phyloP scores from a whole-genome alignment of 2,888 invertebrate genomes.

The Drosophila vallismaia region DNA sequence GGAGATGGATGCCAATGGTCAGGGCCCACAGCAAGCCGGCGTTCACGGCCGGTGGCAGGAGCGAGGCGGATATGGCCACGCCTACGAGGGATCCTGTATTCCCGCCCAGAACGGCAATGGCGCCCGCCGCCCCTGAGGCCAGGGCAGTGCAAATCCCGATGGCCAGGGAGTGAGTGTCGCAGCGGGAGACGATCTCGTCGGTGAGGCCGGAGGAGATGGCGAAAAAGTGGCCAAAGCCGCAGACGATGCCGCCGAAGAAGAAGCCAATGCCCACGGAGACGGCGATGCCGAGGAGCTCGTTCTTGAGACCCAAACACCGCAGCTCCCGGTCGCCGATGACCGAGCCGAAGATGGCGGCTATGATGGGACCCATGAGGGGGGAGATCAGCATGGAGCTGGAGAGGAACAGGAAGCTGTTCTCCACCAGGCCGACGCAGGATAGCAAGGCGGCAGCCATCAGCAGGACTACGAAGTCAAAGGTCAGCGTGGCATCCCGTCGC shows the following conservation, averaged over 20 bases:
- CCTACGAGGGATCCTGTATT: slow-evolving; percentile 91
- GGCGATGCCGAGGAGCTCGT: slow-evolving; percentile 87
- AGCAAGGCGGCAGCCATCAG: slow-evolving; percentile 89
- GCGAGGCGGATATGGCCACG: slow-evolving; percentile 91
- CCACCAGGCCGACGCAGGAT: slow-evolving; percentile 89
- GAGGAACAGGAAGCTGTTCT: slow-evolving; percentile 89
- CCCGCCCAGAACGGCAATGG: slow-evolving; percentile 89
- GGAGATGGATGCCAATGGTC: slow-evolving; percentile 85
- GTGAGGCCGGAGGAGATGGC: slow-evolving; percentile 87
- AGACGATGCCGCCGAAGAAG: slow-evolving; percentile 86
- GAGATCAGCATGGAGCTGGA: slow-evolving; percentile 92
- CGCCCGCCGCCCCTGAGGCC: slow-evolving; percentile 90
- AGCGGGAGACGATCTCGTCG: slow-evolving; percentile 87
- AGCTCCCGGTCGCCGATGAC: slow-evolving; percentile 87
- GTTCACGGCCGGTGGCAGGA: slow-evolving; percentile 91
- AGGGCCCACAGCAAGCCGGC: slow-evolving; percentile 88
- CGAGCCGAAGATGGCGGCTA: slow-evolving; percentile 89
- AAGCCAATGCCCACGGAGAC: slow-evolving; percentile 88
- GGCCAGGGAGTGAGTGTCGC: slow-evolving; percentile 87
- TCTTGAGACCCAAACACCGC: slow-evolving; percentile 87
- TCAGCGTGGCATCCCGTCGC: slow-evolving; percentile 87
- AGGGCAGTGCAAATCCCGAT: slow-evolving; percentile 89
- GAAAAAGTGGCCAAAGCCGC: slow-evolving; percentile 85
- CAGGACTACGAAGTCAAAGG: slow-evolving; percentile 90
- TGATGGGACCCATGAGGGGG: slow-evolving; percentile 91